Conservation (phyloP, 23 tunicate species). For the Styela clava region DNA sequence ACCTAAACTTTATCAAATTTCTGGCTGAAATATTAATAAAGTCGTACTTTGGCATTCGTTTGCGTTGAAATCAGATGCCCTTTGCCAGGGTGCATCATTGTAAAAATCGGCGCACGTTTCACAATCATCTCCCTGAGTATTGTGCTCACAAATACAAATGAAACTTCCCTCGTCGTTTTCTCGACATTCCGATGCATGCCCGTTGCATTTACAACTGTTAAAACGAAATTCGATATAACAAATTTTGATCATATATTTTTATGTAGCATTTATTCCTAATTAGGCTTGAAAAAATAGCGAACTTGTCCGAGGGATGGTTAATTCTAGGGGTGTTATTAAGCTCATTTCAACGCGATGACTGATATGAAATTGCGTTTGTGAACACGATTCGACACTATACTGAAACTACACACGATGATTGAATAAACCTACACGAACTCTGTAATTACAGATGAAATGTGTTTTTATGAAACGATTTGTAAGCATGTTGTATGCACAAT, state of each 20-base stretch:
- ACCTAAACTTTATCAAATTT: too few species aligned
- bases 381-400: too few species aligned
- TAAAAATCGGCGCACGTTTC: slow-evolving; percentile 62
- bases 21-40: not conserved
- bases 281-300: not conserved
- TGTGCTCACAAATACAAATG: slow-evolving; percentile 65
- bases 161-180: slow-evolving; percentile 14
- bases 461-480: too few species aligned
- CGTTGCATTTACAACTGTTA: slow-evolving; percentile 75
- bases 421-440: too few species aligned
- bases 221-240: not conserved
- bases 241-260: not conserved
- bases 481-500: too few species aligned
- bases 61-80: slow-evolving; percentile 59
- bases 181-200: slow-evolving; percentile 73
- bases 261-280: not conserved
- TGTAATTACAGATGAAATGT: too few species aligned
- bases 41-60: slow-evolving; percentile 63
- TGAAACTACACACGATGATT: too few species aligned
- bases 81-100: slow-evolving; percentile 83
- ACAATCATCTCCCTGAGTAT: slow-evolving; percentile 85
- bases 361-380: too few species aligned
- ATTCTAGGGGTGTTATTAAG: too few species aligned
- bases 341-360: too few species aligned
- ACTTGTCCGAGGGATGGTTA: too few species aligned